phyloP scores from a whole-genome alignment of 2,797 vertebrate genomes.

The Danio albolineatus region DNA sequence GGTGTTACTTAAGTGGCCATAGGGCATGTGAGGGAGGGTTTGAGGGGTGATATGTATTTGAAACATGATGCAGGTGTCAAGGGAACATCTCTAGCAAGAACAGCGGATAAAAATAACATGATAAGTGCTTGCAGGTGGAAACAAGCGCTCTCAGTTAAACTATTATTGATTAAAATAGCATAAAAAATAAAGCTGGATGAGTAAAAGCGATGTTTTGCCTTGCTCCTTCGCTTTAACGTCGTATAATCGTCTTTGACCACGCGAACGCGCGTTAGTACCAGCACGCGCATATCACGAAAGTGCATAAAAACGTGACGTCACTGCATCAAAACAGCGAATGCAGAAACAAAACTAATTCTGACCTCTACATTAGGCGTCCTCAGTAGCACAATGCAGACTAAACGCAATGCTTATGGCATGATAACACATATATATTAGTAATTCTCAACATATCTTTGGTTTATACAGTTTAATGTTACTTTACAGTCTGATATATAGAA shows the following conservation, averaged over 20 bases:
- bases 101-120: slow-evolving; percentile 30
- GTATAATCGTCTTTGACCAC: not conserved
- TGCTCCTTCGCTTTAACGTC: rapidly evolving
- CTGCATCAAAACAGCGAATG: not conserved
- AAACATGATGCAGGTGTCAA: slow-evolving; percentile 36
- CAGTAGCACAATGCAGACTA: not conserved
- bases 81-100: not conserved
- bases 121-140: not conserved
- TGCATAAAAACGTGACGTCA: slow-evolving; percentile 4
- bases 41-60: not conserved
- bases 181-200: not conserved
- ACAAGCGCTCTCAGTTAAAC: not conserved
- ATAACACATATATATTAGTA: not conserved
- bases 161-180: not conserved
- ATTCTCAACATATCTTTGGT: not conserved
- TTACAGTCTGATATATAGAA: not conserved
- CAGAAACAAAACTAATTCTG: not conserved
- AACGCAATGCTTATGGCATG: not conserved
- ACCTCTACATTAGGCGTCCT: slow-evolving; percentile 3
- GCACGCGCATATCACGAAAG: not conserved
- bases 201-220: not conserved
- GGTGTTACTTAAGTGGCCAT: not conserved
- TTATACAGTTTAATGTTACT: not conserved
- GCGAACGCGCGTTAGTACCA: not conserved
- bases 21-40: not conserved